phyloP scores from a whole-genome alignment of 2,113 vertebrate species.

The Columba janthina region DNA sequence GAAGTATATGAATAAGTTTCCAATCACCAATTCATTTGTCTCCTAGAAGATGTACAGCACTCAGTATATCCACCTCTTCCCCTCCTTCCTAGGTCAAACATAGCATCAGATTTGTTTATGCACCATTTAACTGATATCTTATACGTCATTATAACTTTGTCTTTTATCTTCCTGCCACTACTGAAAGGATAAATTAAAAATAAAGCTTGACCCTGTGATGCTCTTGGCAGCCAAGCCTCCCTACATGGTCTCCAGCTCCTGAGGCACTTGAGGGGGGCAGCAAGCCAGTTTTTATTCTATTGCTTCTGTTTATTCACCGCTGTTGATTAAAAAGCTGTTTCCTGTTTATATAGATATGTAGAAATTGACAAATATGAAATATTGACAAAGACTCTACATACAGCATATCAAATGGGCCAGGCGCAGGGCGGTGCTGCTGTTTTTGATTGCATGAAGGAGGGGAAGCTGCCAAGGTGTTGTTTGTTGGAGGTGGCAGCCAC shows the following conservation, averaged over 20 bases:
- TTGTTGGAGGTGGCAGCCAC: neutral
- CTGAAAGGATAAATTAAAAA: neutral
- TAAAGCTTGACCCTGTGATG: neutral
- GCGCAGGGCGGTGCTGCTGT: neutral
- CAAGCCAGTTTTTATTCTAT: neutral
- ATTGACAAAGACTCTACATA: neutral
- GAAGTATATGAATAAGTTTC: slow-evolving; percentile 39
- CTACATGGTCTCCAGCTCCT: neutral
- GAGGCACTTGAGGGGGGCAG: neutral
- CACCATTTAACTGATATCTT: neutral
- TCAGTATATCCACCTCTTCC: neutral
- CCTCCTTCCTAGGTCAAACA: neutral
- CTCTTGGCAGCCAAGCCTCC: neutral
- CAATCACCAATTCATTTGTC: slow-evolving; percentile 28
- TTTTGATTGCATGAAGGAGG: neutral
- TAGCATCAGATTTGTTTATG: slow-evolving; percentile 3
- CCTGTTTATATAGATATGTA: neutral
- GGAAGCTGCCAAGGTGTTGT: neutral
- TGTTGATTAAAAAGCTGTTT: neutral
- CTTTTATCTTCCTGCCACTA: neutral
- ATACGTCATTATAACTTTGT: neutral
- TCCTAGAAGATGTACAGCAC: neutral
- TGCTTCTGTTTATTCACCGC: neutral
- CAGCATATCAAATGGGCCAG: neutral
- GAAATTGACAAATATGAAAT: neutral